Evolutionary conservation across 2,888 invertebrate species (phyloP).

Genomic region (Lymantria monacha): DNA sequence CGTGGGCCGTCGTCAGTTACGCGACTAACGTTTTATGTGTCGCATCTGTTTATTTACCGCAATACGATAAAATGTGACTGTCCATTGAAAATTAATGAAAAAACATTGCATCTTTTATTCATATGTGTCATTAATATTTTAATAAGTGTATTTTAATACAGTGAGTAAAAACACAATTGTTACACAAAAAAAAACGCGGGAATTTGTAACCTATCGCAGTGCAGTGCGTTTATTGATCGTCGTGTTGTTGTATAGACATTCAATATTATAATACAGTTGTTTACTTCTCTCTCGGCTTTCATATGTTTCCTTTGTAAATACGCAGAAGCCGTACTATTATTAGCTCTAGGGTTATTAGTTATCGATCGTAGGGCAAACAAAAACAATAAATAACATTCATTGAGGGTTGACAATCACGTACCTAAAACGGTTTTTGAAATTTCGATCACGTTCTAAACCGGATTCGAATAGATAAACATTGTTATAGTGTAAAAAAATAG

Average conservation of each 20-base stretch:
- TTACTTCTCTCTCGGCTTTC: conserved; percentile 52
- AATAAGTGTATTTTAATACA: conserved; percentile 18
- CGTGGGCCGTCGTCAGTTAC: conserved; percentile 52
- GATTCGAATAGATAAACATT: conserved; percentile 41
- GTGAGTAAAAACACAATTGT: conserved; percentile 29
- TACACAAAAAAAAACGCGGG: conserved; percentile 64
- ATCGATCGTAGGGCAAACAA: conserved; percentile 34
- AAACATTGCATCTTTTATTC: conserved; percentile 4
- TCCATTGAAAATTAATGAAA: conserved; percentile 16
- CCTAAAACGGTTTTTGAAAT: conserved; percentile 26
- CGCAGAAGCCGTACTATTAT: conserved; percentile 41
- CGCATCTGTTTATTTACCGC: conserved; percentile 48
- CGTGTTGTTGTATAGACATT: conserved; percentile 51
- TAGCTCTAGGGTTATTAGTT: conserved; percentile 44
- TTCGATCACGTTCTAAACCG: conserved; percentile 40
- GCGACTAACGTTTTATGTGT: conserved; percentile 64
- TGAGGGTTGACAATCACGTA: conserved; percentile 22
- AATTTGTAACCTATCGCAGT: conserved; percentile 40
- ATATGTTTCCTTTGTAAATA: conserved; percentile 19
- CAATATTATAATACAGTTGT: conserved; percentile 46
- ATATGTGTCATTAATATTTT: conserved; percentile 11
- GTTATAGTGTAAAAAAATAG: conserved; percentile 31
- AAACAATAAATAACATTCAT: conserved; percentile 26
- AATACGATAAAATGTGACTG: conserved; percentile 36
- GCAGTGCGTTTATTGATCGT: conserved; percentile 67